Evolutionary conservation across 2,113 vertebrate species (phyloP), one percentile per base, ranked within the genome.

Genomic region (Dryoscopus gambensis): DNA sequence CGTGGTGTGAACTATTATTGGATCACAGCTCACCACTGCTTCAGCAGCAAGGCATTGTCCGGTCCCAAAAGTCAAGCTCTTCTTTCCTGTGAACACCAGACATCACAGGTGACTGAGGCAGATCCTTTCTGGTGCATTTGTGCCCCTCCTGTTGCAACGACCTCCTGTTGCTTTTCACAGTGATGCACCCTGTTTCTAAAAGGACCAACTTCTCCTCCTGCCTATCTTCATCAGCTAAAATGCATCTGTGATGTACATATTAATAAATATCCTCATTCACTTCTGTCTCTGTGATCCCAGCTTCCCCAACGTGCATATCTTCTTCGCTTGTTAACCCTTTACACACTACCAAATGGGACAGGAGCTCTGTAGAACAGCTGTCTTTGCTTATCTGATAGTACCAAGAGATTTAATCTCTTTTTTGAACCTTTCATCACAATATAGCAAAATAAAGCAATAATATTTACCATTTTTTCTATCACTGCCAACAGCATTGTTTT

Each of bases 61-160:
- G 1, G 7, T 10, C 53, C 67, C 47, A 22, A 77, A 40, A 35
- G 46, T 5, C 50, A 62, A 84, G 47, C 28, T 86, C 52, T 62
- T 77, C 60, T 14, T 3, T 42, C 42, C 30, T 0, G 0, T 7
- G 22, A 8, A 3, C 47, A 56, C 49, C 0, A 1, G 4, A 44
- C 0, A 0, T 1, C 22, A 82, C 15, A 47, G 33, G 57, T 33
- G 39, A 37, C 23, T 5, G 42, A 82, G 37, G 27, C 20, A 52
- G 30, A 78, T 56, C 56, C 47, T 71, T 89, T n/a, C 77, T 18
- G 22, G 64, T 8, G 27, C 3, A 2, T 62, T 63, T 47, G 13
- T 5, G 23, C 11, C 53, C 17, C 33, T 35, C 30, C 64, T 50
- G 27, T 28, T 71, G 27, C 52, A 71, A 25, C 0, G 2, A 33